Evolutionary conservation across 2,888 invertebrate species (phyloP), one percentile per base, ranked within the genome.

Genomic region (Lordiphosa fenestrarum): DNA sequence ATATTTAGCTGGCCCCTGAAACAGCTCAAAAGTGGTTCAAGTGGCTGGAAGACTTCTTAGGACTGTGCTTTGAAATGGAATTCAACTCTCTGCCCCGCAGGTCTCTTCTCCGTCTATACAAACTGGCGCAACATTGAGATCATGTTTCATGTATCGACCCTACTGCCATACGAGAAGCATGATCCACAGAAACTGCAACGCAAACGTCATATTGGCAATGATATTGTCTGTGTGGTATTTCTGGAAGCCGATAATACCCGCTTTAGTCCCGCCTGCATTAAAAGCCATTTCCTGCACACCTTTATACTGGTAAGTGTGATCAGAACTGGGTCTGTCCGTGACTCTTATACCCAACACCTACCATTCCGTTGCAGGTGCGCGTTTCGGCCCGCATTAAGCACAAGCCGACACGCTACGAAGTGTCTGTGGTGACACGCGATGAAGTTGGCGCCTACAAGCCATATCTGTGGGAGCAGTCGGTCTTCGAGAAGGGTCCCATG

Each of bases 361-460:
- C 15, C 15, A 15, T 15, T 44, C 6, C n/a, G 6, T 9, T 3
- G 9, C 21, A 91, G 94, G 97, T 97, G 37, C 93, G 96, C 84
- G 96, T 96, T 60, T 96, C 95, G 74, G 96, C 97, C 0, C 92
- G 95, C 80, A 95, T 95, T 84, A 95, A 96, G 88, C 91, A 95
- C 69, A 94, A 95, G 85, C 95, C 96, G 23, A 96, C 96, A 12
- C 92, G 95, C 81, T 97, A 97, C 89, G 96, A 97, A 90, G 95
- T 97, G 49, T 96, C 96, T 0, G 97, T 97, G 38, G 97, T 97
- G 53, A 97, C 97, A 15, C 91, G 97, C 66, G 97, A 97, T 89
- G 97, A 97, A 91, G 97, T 97, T 38, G 96, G 97, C 39, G 97
- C 97, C 71, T 97, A 97, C 91, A 97, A 97, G 89, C 97, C 97